Evolutionary conservation across 2,888 invertebrate species (phyloP).

Genomic region (Drosophila birchii): DNA sequence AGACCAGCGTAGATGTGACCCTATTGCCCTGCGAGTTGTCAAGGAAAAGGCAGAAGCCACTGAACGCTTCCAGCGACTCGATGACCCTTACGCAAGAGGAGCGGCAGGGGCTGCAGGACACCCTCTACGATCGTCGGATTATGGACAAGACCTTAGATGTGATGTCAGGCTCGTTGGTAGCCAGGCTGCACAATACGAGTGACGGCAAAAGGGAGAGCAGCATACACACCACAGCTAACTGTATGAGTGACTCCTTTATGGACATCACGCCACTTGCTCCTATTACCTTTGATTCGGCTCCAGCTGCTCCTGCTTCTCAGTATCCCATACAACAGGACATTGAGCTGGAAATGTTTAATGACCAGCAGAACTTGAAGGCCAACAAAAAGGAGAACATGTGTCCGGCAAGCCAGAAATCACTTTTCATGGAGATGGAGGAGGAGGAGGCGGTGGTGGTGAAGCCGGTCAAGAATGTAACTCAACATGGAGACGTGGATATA

Average conservation of each 20-base stretch:
- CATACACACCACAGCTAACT: background rate
- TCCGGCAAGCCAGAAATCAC: slow-evolving; percentile 10
- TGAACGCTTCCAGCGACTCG: background rate
- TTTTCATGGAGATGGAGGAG: slow-evolving; percentile 22
- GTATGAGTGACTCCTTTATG: slow-evolving; percentile 40
- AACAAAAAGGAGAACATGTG: slow-evolving; percentile 2
- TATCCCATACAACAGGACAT: background rate
- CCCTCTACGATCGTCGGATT: slow-evolving; percentile 28
- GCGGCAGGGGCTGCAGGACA: slow-evolving; percentile 42
- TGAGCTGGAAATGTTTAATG: slow-evolving; percentile 4
- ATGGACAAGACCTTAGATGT: slow-evolving; percentile 62
- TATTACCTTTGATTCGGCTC: background rate
- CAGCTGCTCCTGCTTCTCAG: background rate
- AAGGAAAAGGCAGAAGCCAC: background rate
- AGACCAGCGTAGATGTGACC: slow-evolving; percentile 62
- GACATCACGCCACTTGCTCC: slow-evolving; percentile 33
- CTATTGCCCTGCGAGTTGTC: slow-evolving; percentile 54
- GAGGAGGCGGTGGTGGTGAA: background rate
- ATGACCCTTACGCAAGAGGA: slow-evolving; percentile 43
- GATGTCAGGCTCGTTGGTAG: slow-evolving; percentile 25
- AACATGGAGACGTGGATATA: slow-evolving; percentile 44
- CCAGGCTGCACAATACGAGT: slow-evolving; percentile 16
- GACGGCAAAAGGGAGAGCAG: background rate
- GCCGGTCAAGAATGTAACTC: slow-evolving; percentile 25
- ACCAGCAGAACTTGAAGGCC: background rate